These are phyloP conservation scores for Arnoldichthys spilopterus DNA, from an alignment of 2,797 vertebrate genomes.

Conservation along the genomic window DNA sequence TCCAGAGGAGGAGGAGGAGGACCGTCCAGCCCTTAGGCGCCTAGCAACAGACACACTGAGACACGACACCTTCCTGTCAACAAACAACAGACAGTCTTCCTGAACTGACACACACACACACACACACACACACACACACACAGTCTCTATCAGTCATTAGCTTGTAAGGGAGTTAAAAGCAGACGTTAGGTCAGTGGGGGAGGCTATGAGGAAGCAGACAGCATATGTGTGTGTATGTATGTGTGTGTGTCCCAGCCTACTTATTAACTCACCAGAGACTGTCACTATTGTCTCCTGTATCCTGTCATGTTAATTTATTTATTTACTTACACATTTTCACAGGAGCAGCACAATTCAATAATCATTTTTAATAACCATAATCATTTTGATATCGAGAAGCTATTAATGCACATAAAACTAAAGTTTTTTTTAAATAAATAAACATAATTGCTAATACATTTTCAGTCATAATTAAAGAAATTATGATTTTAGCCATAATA, in stretches of 20 bases:
- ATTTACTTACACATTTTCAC: not conserved
- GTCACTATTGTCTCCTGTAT: constrained; percentile 71
- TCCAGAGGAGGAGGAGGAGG: constrained; percentile 65
- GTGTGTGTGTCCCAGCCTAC: constrained; percentile 58
- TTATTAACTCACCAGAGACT: constrained; percentile 79
- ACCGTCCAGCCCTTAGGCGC: constrained; percentile 63
- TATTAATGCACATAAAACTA: too few relatives aligned
- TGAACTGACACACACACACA: constrained; percentile 56
- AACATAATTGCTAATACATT: too few relatives aligned
- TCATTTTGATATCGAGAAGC: constrained; percentile 5
- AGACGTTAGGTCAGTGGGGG: constrained; percentile 77
- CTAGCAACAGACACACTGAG: constrained; percentile 73
- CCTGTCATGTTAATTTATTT: constrained; percentile 31
- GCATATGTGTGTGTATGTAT: constrained; percentile 59
- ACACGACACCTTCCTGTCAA: constrained; percentile 78
- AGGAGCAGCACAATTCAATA: not conserved
- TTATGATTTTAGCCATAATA: not conserved
- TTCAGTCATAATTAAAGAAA: not conserved
- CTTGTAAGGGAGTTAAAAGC: constrained; percentile 67
- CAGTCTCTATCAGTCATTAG: constrained; percentile 75
- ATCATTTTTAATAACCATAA: not conserved
- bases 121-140: constrained; percentile 54
- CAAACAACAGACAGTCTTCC: constrained; percentile 67
- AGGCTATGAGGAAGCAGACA: constrained; percentile 52
- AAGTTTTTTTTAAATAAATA: too few relatives aligned